A percentile compares a stretch with the other conserved stretches of the same genome.
Evolutionary conservation across 35 echinoderm and acorn worm species (phyloP).

Genomic region (Lytechinus variegatus): DNA sequence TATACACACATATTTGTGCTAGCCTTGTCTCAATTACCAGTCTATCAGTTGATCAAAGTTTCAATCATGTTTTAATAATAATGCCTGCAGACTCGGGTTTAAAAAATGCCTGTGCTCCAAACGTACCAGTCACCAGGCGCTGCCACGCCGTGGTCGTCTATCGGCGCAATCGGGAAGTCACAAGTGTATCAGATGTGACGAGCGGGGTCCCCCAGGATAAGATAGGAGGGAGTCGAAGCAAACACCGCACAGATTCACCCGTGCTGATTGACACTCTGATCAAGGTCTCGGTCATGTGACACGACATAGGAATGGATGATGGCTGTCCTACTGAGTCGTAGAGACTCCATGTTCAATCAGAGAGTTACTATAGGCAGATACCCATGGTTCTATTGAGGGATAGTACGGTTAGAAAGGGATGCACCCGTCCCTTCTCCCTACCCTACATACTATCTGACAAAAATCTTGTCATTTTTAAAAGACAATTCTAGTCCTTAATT

Average conservation of each 20-base stretch:
- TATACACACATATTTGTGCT: too few relatives aligned
- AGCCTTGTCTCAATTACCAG: too few relatives aligned
- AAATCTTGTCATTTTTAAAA: too few relatives aligned
- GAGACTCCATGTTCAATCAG: too few relatives aligned
- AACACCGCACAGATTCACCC: background rate
- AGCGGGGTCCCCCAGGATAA: background rate
- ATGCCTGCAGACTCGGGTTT: too few relatives aligned
- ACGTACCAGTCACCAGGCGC: background rate
- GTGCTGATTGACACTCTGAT: background rate
- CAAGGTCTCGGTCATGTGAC: background rate
- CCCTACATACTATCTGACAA: too few relatives aligned
- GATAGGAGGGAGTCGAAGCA: background rate
- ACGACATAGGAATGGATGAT: background rate
- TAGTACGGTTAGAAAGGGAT: background rate
- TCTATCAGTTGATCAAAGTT: too few relatives aligned
- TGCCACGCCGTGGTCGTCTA: background rate
- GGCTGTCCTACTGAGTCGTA: too few relatives aligned
- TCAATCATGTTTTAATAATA: too few relatives aligned
- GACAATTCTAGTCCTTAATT: too few relatives aligned
- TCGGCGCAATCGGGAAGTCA: slow-evolving; percentile 7
- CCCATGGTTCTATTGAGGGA: background rate
- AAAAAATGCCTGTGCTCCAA: background rate
- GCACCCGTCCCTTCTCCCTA: too few relatives aligned
- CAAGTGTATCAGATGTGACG: slow-evolving; percentile 17
- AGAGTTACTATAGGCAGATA: background rate